phyloP scores from a whole-genome alignment of 2,113 vertebrate species.

The Seriola aureovittata region DNA sequence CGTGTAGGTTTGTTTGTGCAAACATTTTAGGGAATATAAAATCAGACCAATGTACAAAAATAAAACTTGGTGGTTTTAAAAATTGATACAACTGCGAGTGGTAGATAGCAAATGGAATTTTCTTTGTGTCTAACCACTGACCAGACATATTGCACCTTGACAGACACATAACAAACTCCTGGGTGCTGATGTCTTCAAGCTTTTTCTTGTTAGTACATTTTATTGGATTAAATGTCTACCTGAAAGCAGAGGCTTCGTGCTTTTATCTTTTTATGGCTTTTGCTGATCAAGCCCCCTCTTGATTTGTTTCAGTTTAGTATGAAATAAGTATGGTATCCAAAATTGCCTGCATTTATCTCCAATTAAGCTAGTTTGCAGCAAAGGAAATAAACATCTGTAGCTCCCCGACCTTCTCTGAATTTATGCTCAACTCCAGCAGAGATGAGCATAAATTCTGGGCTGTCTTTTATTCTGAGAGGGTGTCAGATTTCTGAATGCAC shows the following conservation, averaged over 20 bases:
- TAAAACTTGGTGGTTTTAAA: background rate
- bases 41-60: background rate
- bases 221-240: constrained; percentile 13
- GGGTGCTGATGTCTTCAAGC: background rate
- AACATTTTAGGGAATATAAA: too few species aligned
- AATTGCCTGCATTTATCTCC: constrained; percentile 24
- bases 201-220: constrained; percentile 5
- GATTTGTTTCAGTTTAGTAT: constrained; percentile 35
- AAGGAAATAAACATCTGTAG: constrained; percentile 44
- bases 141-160: background rate
- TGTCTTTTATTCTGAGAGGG: constrained; percentile 55
- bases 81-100: background rate
- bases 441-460: constrained; percentile 19
- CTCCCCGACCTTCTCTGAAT: constrained; percentile 34
- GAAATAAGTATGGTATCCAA: constrained; percentile 22
- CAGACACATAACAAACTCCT: constrained; percentile 1
- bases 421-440: constrained; percentile 31
- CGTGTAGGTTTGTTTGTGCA: too few species aligned
- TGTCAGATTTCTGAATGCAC: constrained; percentile 69
- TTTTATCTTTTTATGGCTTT: constrained; percentile 15
- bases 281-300: constrained; percentile 11
- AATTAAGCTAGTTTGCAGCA: constrained; percentile 36
- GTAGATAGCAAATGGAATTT: background rate
- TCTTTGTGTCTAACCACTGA: background rate
- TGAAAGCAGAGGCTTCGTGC: background rate